Base-by-base conservation (phyloP, 2,888 invertebrate genomes). In the Euzophera pinguis region DNA sequence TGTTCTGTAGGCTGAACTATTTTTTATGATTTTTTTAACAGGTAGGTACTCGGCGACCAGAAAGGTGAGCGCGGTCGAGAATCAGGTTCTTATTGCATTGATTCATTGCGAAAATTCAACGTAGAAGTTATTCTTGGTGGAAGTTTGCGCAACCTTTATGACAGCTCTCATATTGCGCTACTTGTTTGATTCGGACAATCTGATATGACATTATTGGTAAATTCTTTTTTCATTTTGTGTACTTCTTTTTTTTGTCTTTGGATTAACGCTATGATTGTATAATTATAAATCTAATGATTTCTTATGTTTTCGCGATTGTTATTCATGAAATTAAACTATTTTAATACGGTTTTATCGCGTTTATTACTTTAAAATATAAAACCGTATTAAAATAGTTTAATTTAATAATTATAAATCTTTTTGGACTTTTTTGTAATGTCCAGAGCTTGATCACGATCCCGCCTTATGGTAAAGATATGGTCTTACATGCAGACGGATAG, bases 21-120 rank as follows among this genome's bases (percentile, higher is more conserved):
- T 72, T 71, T 69, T 63, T 67, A 66, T 63, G 49, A 48, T 52
- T 54, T 53, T 59, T 55, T 57, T 67, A 66, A 69, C 67, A 69
- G 69, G 71, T 70, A 29, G 43, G 14, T 69, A 57, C 56, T 53
- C 53, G 45, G 58, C 57, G 53, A 58, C 54, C 57, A 57, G 61
- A 59, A 54, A 59, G 57, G 57, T 61, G 60, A 60, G 60, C 35
- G 47, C 35, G 53, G 55, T 54, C 53, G 55, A 54, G 50, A 55
- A 57, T 57, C 60, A 58, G 59, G 63, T 59, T 63, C 56, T 56
- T 51, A 53, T 49, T 56, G 50, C 56, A 55, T 49, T 55, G 55
- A 59, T 57, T 57, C 53, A 57, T 59, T 59, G 59, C 59, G 56
- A 59, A 59, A 59, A 59, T 55, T 52, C 32, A 54, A 54, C 54